These are phyloP conservation scores for Calliopum simillimum DNA, from an alignment of 2,888 invertebrate species.

Conservation along the genomic window DNA sequence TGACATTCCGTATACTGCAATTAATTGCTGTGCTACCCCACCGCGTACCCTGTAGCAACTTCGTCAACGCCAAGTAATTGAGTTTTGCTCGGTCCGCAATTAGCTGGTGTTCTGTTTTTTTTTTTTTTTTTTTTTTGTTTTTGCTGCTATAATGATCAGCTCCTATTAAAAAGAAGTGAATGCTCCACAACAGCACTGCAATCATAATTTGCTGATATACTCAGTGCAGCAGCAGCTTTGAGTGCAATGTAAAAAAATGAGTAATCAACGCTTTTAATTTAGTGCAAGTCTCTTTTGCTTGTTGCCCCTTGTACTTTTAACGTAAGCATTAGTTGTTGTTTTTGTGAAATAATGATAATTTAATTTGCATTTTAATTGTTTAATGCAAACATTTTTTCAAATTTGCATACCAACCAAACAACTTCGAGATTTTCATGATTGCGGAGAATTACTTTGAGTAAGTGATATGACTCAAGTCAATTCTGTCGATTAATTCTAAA, in stretches of 20 bases:
- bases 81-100: neutral
- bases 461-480: too few species aligned
- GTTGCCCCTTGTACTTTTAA: neutral
- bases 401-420: neutral
- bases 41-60: too few species aligned
- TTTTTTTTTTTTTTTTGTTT: neutral
- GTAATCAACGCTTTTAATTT: slow-evolving; percentile 8
- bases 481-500: too few species aligned
- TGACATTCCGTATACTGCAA: too few species aligned
- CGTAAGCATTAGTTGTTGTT: neutral
- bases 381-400: neutral
- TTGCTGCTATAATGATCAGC: slow-evolving; percentile 22
- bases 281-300: neutral
- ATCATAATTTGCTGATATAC: too few species aligned
- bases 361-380: slow-evolving; percentile 20
- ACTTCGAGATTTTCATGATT: neutral
- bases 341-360: slow-evolving; percentile 11
- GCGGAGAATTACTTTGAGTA: too few species aligned
- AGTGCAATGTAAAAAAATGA: too few species aligned
- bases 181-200: too few species aligned
- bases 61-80: neutral
- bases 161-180: neutral
- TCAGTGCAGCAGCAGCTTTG: too few species aligned
- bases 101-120: neutral
- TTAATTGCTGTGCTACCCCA: too few species aligned